A percentile compares a stretch with the other conserved stretches of the same genome.
Evolutionary conservation across 2,888 invertebrate species (phyloP).

Genomic region (Lasioglossum vierecki): DNA sequence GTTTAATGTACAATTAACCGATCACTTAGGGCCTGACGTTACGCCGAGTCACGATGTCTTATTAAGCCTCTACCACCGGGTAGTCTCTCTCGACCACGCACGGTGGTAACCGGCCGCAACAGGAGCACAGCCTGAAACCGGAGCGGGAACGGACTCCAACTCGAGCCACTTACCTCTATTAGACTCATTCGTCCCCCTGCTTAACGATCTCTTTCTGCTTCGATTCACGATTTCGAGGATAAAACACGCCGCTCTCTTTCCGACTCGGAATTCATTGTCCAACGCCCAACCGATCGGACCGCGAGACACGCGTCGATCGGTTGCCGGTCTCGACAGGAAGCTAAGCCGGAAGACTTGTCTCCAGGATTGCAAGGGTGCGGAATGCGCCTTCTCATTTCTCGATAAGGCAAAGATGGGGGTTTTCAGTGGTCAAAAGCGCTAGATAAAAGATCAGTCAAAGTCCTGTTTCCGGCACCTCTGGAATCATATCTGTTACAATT

Average conservation of each 20-base stretch:
- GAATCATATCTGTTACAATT: too few species aligned
- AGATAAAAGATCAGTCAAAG: too few species aligned
- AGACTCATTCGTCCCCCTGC: constrained; percentile 26
- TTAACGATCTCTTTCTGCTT: constrained; percentile 45
- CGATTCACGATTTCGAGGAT: constrained; percentile 52
- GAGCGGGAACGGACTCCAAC: constrained; percentile 20
- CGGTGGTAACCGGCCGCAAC: constrained; percentile 58
- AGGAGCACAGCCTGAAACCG: constrained; percentile 58
- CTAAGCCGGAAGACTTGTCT: too few species aligned
- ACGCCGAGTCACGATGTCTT: constrained; percentile 84
- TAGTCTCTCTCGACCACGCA: constrained; percentile 64
- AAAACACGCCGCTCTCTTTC: constrained; percentile 27
- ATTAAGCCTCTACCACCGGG: constrained; percentile 80
- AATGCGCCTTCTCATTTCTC: too few species aligned
- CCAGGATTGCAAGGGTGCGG: too few species aligned
- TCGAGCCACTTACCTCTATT: constrained; percentile 43
- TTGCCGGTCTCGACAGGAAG: background rate
- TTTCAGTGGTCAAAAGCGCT: too few species aligned
- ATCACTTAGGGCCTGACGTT: constrained; percentile 83
- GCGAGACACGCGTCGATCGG: background rate
- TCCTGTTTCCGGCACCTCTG: too few species aligned
- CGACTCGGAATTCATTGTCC: constrained; percentile 34
- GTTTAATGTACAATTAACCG: constrained; percentile 84
- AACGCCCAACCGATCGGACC: background rate
- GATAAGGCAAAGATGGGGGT: too few species aligned